These are phyloP conservation scores for Holothuria glaberrima DNA, from an alignment of 35 echinoderm and acorn worm species.

Conservation along the genomic window DNA sequence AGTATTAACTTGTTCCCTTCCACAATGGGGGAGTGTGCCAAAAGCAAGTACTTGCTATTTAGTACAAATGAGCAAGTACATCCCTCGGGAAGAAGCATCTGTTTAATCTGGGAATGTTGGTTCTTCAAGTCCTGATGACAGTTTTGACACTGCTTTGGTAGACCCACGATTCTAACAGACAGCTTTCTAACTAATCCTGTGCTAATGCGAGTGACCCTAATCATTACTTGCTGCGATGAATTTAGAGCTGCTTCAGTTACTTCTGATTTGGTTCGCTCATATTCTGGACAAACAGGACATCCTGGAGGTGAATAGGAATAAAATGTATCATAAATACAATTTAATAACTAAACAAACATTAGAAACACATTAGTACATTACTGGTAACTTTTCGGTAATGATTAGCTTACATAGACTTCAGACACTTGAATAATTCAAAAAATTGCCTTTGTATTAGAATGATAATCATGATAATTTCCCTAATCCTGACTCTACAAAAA, in stretches of 20 bases:
- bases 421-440: not conserved
- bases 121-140: not conserved
- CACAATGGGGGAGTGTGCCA: not conserved
- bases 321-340: not conserved
- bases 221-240: not conserved
- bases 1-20: not conserved
- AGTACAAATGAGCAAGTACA: not conserved
- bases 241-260: not conserved
- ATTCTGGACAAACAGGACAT: not conserved
- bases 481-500: too few species aligned
- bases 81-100: slow-evolving; percentile 1
- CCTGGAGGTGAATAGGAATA: not conserved
- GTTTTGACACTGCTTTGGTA: not conserved
- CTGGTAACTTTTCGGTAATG: too few species aligned
- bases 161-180: not conserved
- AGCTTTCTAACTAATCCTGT: not conserved
- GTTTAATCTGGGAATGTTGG: not conserved
- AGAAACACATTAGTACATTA: not conserved
- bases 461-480: too few species aligned
- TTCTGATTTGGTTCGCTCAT: too few species aligned
- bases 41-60: not conserved
- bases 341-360: not conserved
- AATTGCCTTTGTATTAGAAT: too few species aligned
- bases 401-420: too few species aligned
- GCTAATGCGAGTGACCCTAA: not conserved